Percentiles rank a stretch among this genome's conserved stretches.
These are phyloP conservation scores for Elysia chlorotica DNA, from an alignment of 1,140 invertebrate species.

Conservation along the genomic window DNA sequence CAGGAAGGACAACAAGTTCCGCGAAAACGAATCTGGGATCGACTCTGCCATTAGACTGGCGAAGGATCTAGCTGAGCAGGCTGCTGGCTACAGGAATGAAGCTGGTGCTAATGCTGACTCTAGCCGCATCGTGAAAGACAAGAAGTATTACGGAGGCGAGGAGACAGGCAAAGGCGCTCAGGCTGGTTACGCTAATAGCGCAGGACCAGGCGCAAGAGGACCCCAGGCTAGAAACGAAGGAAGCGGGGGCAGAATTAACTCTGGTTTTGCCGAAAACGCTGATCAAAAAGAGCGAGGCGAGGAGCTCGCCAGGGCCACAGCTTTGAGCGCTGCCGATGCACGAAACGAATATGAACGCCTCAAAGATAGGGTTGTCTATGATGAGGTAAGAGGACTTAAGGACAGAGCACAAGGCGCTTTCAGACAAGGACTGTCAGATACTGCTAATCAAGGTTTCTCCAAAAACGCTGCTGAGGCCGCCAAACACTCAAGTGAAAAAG, in stretches of 20 bases:
- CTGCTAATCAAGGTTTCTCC: conserved; percentile 21
- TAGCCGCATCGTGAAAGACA: conserved; percentile 13
- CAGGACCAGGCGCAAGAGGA: background rate
- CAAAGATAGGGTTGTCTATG: conserved; percentile 19
- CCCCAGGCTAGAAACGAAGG: conserved; percentile 18
- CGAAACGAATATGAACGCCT: conserved; percentile 23
- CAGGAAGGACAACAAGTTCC: conserved; percentile 22
- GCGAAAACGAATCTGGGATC: conserved; percentile 19
- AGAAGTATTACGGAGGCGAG: conserved; percentile 26
- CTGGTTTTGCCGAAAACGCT: conserved; percentile 24
- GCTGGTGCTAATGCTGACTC: conserved; percentile 19
- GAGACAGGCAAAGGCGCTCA: background rate
- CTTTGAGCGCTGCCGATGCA: conserved; percentile 10
- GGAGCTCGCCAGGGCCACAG: conserved; percentile 10
- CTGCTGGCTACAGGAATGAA: conserved; percentile 17
- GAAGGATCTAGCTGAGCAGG: conserved; percentile 25
- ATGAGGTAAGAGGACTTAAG: conserved; percentile 24
- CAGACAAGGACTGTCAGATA: conserved; percentile 19
- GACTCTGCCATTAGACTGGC: conserved; percentile 22
- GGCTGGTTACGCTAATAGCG: background rate
- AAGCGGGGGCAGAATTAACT: conserved; percentile 10
- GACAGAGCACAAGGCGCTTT: conserved; percentile 22
- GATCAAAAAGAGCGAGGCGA: conserved; percentile 15
- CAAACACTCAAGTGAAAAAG: conserved; percentile 12
- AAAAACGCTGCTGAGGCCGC: conserved; percentile 23